Evolutionary conservation across 2,113 vertebrate species (phyloP), one percentile per base, ranked within the genome.

Genomic region (Ictalurus punctatus): DNA sequence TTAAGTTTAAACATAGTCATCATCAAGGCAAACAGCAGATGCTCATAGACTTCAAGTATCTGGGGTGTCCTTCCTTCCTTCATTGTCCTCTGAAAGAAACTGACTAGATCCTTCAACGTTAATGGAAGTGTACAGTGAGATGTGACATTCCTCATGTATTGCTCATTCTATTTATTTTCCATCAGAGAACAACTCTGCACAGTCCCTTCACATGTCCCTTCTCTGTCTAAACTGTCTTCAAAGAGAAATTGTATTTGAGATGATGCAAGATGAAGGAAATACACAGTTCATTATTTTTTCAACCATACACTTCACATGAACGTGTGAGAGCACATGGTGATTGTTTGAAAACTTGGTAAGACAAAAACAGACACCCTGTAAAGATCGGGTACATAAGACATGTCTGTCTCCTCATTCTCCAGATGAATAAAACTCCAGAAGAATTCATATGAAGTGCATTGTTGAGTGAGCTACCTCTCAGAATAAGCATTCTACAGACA

Each of bases 261-360:
- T 91, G 89, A 91, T 86, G 89, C 90, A 91, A 91, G 56, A 85
- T 40, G 61, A 81, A 79, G 71, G 89, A 88, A 86, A 91, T 83
- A 84, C 79, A 63, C 37, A 74, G 59, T 56, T 85, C 74, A 85
- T 84, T 90, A 90, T 90, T 88, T 84, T 84, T 76, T 90, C 56
- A 91, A 87, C 89, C 86, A 86, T 84, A 87, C 81, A 83, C 90
- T 86, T 76, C 87, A 85, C 85, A 87, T 87, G 85, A 87, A 73
- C 37, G 44, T 87, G 86, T 58, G 44, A 74, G 80, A 83, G 80
- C 65, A 58, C 87, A 48, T 61, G 30, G 80, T 63, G 82, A 63
- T 76, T 63, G 69, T 52, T 76, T 23, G 10, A 44, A 76, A 58
- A 73, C 52, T 73, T 67, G 52, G 44, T 54, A 58, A 88, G 59